A percentile compares a stretch with the other conserved stretches of the same genome.
These are phyloP conservation scores for Plagodis dolabraria DNA, from an alignment of 2,888 invertebrate species.

Conservation along the genomic window DNA sequence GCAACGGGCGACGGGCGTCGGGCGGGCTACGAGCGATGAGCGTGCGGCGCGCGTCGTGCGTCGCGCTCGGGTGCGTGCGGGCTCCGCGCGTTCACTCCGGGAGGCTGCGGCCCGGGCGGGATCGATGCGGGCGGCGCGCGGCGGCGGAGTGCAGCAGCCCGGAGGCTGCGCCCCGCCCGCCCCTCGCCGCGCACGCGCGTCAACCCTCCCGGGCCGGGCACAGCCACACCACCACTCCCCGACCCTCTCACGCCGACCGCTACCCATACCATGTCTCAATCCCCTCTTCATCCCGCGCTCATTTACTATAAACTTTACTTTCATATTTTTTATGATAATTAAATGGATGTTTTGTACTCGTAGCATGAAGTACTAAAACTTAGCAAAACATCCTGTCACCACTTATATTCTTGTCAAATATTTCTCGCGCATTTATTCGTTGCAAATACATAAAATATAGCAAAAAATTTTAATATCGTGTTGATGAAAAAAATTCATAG, in stretches of 20 bases:
- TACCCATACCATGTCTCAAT: slow-evolving; percentile 61
- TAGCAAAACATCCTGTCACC: too few relatives aligned
- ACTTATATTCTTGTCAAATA: too few relatives aligned
- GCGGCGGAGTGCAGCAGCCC: slow-evolving; percentile 79
- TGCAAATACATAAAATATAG: too few relatives aligned
- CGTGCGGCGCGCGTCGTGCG: slow-evolving; percentile 58
- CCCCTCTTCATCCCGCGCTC: slow-evolving; percentile 68
- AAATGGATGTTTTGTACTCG: too few relatives aligned
- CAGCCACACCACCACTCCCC: slow-evolving; percentile 42
- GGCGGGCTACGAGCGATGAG: slow-evolving; percentile 52
- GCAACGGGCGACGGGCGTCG: slow-evolving; percentile 50
- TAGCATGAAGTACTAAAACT: too few relatives aligned
- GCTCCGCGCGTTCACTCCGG: slow-evolving; percentile 63
- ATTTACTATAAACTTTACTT: slow-evolving; percentile 57
- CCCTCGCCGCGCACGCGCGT: slow-evolving; percentile 42
- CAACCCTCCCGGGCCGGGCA: slow-evolving; percentile 40
- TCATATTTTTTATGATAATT: too few relatives aligned
- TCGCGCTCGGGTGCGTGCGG: slow-evolving; percentile 64
- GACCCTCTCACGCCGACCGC: slow-evolving; percentile 48
- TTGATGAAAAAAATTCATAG: too few relatives aligned
- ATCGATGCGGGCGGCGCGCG: slow-evolving; percentile 83
- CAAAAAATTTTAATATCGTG: too few relatives aligned
- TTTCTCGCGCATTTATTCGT: too few relatives aligned
- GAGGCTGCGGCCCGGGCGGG: slow-evolving; percentile 73
- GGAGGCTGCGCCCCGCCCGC: slow-evolving; percentile 69